Base-by-base conservation (phyloP, 2,797 vertebrate genomes). In the Manis javanica region DNA sequence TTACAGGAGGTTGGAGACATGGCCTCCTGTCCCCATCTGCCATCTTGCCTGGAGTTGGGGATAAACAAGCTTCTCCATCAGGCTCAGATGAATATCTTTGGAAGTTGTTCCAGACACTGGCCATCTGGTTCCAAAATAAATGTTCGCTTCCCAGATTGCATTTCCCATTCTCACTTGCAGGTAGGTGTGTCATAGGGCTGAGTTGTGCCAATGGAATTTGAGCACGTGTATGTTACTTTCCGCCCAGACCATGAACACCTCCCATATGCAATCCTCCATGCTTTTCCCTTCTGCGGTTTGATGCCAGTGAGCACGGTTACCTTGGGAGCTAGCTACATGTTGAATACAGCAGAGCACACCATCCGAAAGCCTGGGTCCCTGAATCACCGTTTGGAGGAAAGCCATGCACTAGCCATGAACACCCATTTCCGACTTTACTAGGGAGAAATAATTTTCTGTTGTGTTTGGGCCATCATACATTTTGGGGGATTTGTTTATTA, bases 401-500 rank as follows among this genome's bases (percentile, higher is more conserved):
- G 68, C 14, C 14, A 18, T 0, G 14, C 29, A 4, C n/a, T 49
- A 53, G 11, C 19, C 16, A 59, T 53, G 26, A 74, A 13, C 34
- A n/a, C 26, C 72, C 3, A 13, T 55, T 24, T 55, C 69, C 61
- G 51, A 63, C 37, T 59, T 69, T 15, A 23, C 15, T 21, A 15
- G 72, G 18, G 34, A 75, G 53, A 69, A 91, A 29, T 37, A 8
- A 26, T 75, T 49, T 87, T 49, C 69, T 24, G 1, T 14, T 59
- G 18, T 55, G 42, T 42, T 85, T 63, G 12, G 57, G 63, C n/a
- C 14, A 14, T 63, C n/a, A 42, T 8, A 15, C 24, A 26, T 64
- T 63, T 64, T 9, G 21, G 9, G 15, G 46, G 39, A 53, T 31
- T 55, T 37, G 66, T 87, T 95, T 79, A 53, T 94, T 79, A 51